Evolutionary conservation across 1,140 invertebrate species (phyloP).

Genomic region (Solen grandis): DNA sequence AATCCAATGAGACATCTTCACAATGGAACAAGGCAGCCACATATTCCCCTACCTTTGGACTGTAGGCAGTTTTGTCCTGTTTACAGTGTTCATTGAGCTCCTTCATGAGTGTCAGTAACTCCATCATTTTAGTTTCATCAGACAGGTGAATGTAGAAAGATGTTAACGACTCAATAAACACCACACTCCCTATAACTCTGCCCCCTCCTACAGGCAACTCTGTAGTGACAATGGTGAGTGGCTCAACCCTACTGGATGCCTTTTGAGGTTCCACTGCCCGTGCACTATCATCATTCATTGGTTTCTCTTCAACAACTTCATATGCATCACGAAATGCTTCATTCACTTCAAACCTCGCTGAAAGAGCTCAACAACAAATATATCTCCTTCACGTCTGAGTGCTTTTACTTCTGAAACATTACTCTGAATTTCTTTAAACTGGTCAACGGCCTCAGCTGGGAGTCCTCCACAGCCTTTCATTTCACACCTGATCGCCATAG

Average conservation of each 20-base stretch:
- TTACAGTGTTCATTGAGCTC: slow-evolving; percentile 13
- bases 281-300: neutral
- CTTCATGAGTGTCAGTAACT: slow-evolving; percentile 18
- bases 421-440: slow-evolving; percentile 18
- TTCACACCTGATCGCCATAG: slow-evolving; percentile 54
- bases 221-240: neutral
- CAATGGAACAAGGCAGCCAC: slow-evolving; percentile 33
- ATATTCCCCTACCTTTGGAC: slow-evolving; percentile 23
- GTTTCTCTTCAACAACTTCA: neutral
- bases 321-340: slow-evolving; percentile 2
- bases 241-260: neutral
- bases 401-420: slow-evolving; percentile 16
- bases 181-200: neutral
- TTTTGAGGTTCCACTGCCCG: neutral
- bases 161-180: slow-evolving; percentile 26
- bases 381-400: neutral
- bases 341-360: slow-evolving; percentile 28
- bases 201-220: neutral
- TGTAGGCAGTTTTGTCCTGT: neutral
- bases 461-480: slow-evolving; percentile 32
- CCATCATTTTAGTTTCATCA: slow-evolving; percentile 25
- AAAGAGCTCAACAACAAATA: slow-evolving; percentile 26
- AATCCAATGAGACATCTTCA: slow-evolving; percentile 41
- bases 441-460: neutral
- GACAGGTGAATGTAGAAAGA: slow-evolving; percentile 44